Evolutionary conservation across 2,113 vertebrate genomes (phyloP).

Genomic region (Malurus alboscapulatus): DNA sequence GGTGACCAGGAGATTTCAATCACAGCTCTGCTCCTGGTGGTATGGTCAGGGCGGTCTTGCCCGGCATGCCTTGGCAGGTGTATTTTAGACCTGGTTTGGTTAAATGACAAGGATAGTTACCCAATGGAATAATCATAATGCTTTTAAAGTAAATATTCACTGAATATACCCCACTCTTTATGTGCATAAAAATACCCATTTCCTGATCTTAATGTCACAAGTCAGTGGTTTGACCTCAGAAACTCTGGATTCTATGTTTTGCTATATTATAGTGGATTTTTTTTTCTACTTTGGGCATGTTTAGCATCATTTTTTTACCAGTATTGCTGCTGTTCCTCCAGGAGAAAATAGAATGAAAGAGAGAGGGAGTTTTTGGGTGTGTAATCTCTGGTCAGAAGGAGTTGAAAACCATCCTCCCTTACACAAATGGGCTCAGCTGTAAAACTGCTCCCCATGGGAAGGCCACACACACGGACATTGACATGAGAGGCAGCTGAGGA

Average conservation of each 20-base stretch:
- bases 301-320: background rate
- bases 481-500: background rate
- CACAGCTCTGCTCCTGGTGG: background rate
- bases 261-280: no score
- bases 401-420: background rate
- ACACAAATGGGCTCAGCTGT: background rate
- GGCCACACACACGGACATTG: no score
- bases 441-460: rapidly evolving
- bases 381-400: no score
- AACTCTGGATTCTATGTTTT: background rate
- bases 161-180: background rate
- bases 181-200: rapidly evolving
- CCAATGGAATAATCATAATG: background rate
- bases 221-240: background rate
- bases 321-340: background rate
- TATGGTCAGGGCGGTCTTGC: background rate
- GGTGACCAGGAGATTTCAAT: background rate
- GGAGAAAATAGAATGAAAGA: background rate
- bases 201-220: background rate
- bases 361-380: no score
- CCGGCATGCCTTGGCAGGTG: background rate
- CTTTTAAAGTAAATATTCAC: background rate
- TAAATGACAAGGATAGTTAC: background rate
- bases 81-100: background rate
- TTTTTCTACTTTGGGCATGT: background rate